phyloP scores from a whole-genome alignment of 2,888 invertebrate genomes.

The Philopedon plagiatum region DNA sequence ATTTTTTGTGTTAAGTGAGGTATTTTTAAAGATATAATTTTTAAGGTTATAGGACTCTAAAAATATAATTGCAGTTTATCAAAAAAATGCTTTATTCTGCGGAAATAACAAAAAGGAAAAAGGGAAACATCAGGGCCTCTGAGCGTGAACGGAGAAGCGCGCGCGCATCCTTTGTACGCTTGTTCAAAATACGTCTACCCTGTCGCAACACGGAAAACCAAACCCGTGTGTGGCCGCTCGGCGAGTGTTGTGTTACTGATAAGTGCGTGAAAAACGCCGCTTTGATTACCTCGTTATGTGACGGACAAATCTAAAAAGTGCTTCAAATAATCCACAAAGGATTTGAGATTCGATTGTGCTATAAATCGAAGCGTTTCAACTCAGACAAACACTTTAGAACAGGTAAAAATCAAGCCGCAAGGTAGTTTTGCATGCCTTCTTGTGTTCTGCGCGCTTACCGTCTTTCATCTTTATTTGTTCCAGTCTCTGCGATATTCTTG shows the following conservation, averaged over 20 bases:
- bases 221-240: slow-evolving; percentile 52
- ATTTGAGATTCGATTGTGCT: slow-evolving; percentile 37
- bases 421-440: slow-evolving; percentile 57
- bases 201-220: slow-evolving; percentile 61
- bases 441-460: slow-evolving; percentile 56
- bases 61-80: no score
- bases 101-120: neutral
- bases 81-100: neutral
- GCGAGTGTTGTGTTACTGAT: slow-evolving; percentile 46
- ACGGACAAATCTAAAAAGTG: slow-evolving; percentile 56
- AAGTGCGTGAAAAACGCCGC: slow-evolving; percentile 56
- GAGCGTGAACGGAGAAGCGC: slow-evolving; percentile 31
- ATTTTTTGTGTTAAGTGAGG: neutral
- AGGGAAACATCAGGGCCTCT: slow-evolving; percentile 32
- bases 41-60: no score
- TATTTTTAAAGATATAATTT: no score
- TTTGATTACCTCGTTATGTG: slow-evolving; percentile 53
- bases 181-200: slow-evolving; percentile 56
- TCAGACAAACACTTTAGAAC: slow-evolving; percentile 42
- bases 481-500: slow-evolving; percentile 37
- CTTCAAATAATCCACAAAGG: slow-evolving; percentile 49
- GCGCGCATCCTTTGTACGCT: slow-evolving; percentile 55
- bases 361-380: slow-evolving; percentile 25
- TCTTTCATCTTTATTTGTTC: slow-evolving; percentile 46
- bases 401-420: slow-evolving; percentile 55